These are phyloP conservation scores for Netelia virgata DNA, from an alignment of 2,888 invertebrate genomes.

Conservation along the genomic window DNA sequence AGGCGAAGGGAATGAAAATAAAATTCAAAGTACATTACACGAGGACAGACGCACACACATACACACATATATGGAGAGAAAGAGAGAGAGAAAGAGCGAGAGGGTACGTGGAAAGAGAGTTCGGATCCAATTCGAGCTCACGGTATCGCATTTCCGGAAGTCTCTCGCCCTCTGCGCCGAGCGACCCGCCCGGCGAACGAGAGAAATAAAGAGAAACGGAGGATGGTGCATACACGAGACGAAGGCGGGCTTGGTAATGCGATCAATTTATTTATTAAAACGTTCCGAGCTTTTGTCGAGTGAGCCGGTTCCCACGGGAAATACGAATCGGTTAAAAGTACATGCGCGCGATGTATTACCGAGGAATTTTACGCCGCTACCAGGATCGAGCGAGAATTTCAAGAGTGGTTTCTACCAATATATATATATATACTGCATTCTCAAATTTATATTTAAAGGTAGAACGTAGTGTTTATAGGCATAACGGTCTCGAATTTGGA, in stretches of 20 bases:
- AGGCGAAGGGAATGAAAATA: constrained; percentile 27
- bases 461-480: no score
- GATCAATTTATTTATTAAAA: constrained; percentile 82
- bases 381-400: constrained; percentile 21
- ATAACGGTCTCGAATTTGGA: no score
- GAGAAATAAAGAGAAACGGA: constrained; percentile 51
- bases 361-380: constrained; percentile 17
- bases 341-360: constrained; percentile 40
- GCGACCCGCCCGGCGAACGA: constrained; percentile 8
- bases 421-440: no score
- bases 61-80: not conserved
- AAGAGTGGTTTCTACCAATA: not conserved
- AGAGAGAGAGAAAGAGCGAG: constrained; percentile 35
- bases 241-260: constrained; percentile 72
- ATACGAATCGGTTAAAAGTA: constrained; percentile 78
- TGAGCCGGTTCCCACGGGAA: constrained; percentile 79
- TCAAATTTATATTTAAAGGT: no score
- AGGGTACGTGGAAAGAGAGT: constrained; percentile 71
- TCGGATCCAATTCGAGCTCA: constrained; percentile 73
- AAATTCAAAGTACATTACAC: not conserved
- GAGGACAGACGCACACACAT: not conserved
- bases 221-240: constrained; percentile 26
- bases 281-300: constrained; percentile 77
- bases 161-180: constrained; percentile 42
- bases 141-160: constrained; percentile 79